These are phyloP conservation scores for Torymus tubicola DNA, from an alignment of 2,888 invertebrate genomes.

Conservation along the genomic window DNA sequence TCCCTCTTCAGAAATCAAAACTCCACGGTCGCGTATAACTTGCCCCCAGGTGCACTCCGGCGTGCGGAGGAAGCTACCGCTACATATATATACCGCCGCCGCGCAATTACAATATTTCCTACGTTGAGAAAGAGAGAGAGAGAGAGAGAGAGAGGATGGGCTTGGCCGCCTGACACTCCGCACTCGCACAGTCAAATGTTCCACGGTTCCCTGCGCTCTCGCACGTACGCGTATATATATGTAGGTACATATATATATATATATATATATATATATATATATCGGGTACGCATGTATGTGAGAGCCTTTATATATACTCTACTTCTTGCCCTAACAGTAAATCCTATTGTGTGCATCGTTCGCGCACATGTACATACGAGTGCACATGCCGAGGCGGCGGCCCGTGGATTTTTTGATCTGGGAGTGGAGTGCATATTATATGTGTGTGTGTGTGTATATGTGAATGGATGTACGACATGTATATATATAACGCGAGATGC, in stretches of 20 bases:
- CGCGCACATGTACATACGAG: neutral
- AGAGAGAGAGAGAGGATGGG: slow-evolving; percentile 74
- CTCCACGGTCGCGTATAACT: too few species aligned
- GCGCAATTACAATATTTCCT: slow-evolving; percentile 72
- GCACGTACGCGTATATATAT: neutral
- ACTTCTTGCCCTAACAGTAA: slow-evolving; percentile 35
- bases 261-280: too few species aligned
- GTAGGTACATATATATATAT: slow-evolving; percentile 1
- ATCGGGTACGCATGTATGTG: too few species aligned
- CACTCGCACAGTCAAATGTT: slow-evolving; percentile 72
- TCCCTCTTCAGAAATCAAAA: too few species aligned
- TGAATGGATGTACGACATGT: too few species aligned
- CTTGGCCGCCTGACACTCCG: slow-evolving; percentile 74
- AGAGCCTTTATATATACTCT: neutral
- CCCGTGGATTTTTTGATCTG: too few species aligned
- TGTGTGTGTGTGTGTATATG: too few species aligned
- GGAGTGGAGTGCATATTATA: too few species aligned
- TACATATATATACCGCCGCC: slow-evolving; percentile 22
- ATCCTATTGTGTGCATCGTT: slow-evolving; percentile 47
- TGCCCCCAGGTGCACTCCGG: too few species aligned
- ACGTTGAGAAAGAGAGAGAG: slow-evolving; percentile 71
- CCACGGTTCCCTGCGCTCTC: slow-evolving; percentile 71
- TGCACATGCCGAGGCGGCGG: too few species aligned
- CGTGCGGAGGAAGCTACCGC: neutral
- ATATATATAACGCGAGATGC: too few species aligned